phyloP scores from a whole-genome alignment of 2,888 invertebrate species.

The Schizotus pectinicornis region DNA sequence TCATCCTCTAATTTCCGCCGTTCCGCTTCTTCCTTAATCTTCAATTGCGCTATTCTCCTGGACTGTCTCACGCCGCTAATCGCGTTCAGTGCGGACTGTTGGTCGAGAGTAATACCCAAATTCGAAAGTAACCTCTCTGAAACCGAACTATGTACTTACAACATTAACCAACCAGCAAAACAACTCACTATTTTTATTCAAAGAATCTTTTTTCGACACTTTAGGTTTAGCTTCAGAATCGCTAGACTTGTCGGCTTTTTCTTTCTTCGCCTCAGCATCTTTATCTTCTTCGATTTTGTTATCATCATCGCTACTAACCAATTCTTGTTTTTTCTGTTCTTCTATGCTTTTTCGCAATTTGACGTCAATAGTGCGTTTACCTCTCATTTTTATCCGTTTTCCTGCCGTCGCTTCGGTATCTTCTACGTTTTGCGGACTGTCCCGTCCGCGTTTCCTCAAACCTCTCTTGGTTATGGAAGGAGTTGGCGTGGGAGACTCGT shows the following conservation, averaged over 20 bases:
- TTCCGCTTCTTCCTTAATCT: constrained; percentile 86
- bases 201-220: constrained; percentile 35
- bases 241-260: not conserved
- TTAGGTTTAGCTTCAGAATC: constrained; percentile 4
- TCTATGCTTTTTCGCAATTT: constrained; percentile 58
- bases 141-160: constrained; percentile 3
- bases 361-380: constrained; percentile 49
- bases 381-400: constrained; percentile 45
- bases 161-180: not conserved
- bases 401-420: constrained; percentile 31
- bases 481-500: constrained; percentile 38
- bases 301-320: constrained; percentile 61
- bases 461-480: constrained; percentile 34
- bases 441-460: constrained; percentile 46
- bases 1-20: constrained; percentile 36
- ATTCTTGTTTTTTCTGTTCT: constrained; percentile 61
- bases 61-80: constrained; percentile 74
- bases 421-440: constrained; percentile 36
- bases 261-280: not conserved
- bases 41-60: constrained; percentile 84
- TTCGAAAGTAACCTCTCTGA: constrained; percentile 59
- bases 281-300: constrained; percentile 28
- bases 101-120: constrained; percentile 59
- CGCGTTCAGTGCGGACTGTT: constrained; percentile 35
- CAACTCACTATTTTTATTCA: constrained; percentile 39